Conservation (phyloP, 2,797 vertebrate genomes). For the Onychomys torridus region DNA sequence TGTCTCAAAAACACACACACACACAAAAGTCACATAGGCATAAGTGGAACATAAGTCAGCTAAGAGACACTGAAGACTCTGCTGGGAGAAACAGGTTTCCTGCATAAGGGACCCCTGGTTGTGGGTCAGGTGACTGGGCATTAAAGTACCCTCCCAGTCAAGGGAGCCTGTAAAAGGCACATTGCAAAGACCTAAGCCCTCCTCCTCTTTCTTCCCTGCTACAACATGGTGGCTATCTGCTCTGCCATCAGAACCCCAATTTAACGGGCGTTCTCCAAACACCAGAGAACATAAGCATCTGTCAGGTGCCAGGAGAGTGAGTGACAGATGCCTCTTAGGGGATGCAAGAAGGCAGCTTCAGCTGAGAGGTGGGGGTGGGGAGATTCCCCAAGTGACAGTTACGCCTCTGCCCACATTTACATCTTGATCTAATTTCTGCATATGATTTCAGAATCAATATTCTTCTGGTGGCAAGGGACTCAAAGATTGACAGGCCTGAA, state of each 20-base stretch:
- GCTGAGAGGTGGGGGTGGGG: background rate
- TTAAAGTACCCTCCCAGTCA: background rate
- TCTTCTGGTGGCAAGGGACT: slow-evolving; percentile 52
- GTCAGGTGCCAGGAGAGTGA: background rate
- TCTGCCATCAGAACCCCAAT: background rate
- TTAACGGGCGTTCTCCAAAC: background rate
- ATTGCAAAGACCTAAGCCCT: background rate
- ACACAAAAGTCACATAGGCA: too few species aligned
- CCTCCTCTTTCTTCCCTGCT: background rate
- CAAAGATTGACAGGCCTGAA: slow-evolving; percentile 41
- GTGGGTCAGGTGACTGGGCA: background rate
- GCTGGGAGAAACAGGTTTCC: background rate
- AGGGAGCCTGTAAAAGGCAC: background rate
- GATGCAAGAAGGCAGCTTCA: background rate
- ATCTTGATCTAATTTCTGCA: slow-evolving; percentile 70
- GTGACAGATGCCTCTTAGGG: slow-evolving; percentile 25
- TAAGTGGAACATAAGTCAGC: background rate
- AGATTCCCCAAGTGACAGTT: slow-evolving; percentile 51
- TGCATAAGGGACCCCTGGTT: background rate
- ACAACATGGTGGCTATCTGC: background rate
- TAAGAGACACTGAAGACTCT: background rate
- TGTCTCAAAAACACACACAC: too few species aligned
- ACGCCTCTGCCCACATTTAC: slow-evolving; percentile 7
- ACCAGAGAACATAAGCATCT: slow-evolving; percentile 29
- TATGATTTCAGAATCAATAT: slow-evolving; percentile 55